phyloP scores from a whole-genome alignment of 1,140 invertebrate species.

The Dendroctonus valens region DNA sequence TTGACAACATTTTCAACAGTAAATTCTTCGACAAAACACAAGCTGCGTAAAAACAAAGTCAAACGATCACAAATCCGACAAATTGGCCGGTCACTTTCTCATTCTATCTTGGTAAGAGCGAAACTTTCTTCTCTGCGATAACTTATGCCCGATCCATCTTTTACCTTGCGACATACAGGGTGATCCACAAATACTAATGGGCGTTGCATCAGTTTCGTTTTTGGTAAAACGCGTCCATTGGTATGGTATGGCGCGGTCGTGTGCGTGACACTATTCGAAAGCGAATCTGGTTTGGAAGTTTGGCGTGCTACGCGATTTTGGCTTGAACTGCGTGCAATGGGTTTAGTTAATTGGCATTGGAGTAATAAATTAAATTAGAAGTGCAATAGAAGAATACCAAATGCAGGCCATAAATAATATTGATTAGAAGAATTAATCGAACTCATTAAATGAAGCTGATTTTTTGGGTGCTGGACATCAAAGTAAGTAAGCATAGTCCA shows the following conservation, averaged over 20 bases:
- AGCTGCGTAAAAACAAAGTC: neutral
- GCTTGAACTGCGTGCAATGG: too few species aligned
- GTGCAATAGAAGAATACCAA: too few species aligned
- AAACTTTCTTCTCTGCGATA: constrained; percentile 9
- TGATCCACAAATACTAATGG: constrained; percentile 4
- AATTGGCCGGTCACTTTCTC: constrained; percentile 5
- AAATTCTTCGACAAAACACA: too few species aligned
- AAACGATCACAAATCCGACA: neutral
- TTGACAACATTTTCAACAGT: too few species aligned
- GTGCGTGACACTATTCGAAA: constrained; percentile 1
- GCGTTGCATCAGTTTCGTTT: constrained; percentile 2
- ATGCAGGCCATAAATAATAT: too few species aligned
- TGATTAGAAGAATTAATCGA: too few species aligned
- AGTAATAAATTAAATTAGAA: too few species aligned
- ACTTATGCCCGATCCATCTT: constrained; percentile 10
- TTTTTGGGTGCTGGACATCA: too few species aligned
- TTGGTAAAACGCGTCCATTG: neutral
- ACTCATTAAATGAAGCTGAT: too few species aligned
- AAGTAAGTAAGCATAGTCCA: too few species aligned
- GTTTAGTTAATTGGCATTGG: too few species aligned
- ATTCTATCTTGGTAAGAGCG: neutral
- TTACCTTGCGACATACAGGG: constrained; percentile 5
- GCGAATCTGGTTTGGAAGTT: neutral
- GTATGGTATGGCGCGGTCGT: neutral
- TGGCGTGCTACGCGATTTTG: too few species aligned